Evolutionary conservation across 2,888 invertebrate species (phyloP).

Genomic region (Drosophila multiciliata): DNA sequence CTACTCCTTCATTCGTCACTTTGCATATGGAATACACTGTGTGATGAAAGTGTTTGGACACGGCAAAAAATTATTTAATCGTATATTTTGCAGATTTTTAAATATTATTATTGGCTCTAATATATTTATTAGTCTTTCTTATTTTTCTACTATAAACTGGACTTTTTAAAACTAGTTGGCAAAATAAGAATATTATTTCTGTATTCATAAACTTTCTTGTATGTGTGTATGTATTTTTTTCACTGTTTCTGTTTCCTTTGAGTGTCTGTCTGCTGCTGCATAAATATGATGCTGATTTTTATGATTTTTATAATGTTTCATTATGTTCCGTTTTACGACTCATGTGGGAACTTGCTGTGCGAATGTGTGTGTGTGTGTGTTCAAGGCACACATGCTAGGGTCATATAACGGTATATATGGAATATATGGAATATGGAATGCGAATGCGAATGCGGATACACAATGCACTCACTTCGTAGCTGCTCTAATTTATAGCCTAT

Average conservation of each 20-base stretch:
- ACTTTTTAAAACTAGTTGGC: neutral
- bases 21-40: conserved; percentile 44
- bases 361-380: neutral
- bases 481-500: conserved; percentile 68
- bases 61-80: neutral
- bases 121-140: neutral
- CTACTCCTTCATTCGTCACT: conserved; percentile 28
- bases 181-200: neutral
- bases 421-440: conserved; percentile 13
- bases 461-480: conserved; percentile 73
- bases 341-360: conserved; percentile 55
- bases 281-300: conserved; percentile 80
- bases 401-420: conserved; percentile 30
- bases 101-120: neutral
- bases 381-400: conserved; percentile 37
- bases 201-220: neutral
- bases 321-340: conserved; percentile 78
- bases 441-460: conserved; percentile 45
- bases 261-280: conserved; percentile 53
- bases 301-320: conserved; percentile 81
- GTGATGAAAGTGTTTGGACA: neutral
- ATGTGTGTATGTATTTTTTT: neutral
- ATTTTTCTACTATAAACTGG: neutral
- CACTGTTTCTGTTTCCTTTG: conserved; percentile 30
- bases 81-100: neutral